Evolutionary conservation across 1,140 invertebrate species (phyloP), one percentile per base, ranked within the genome.

Genomic region (Chironomus striatipennis): DNA sequence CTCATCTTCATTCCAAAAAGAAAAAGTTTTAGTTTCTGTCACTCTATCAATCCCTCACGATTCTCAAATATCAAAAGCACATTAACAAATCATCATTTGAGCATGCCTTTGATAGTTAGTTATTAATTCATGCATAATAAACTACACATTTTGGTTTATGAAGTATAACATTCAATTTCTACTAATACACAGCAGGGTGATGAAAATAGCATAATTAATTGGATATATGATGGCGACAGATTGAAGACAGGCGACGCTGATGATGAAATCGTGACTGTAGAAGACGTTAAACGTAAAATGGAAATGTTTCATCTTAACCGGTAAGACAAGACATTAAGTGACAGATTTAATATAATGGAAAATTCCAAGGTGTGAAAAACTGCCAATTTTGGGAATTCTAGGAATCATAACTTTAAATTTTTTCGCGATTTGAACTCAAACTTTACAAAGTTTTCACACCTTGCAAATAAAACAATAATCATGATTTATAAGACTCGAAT

Each of bases 211-310:
- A 70, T 70, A 70, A 70, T 70, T 20, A 70, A 70, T 70, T 70
- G 65, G 65, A 70, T 70, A 6, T 70, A 70, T 18, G 65, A 70
- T 70, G 65, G 65, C 65, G 65, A 70, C 20, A 70, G 65, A 70
- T 70, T 70, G 65, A 70, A 70, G 84, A 78, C 77, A 80, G 75
- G 76, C 81, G 75, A 79, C 79, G 7, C 79, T 57, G 79, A 80
- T 65, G 80, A 81, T 10, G 81, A 82, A 43, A 73, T 80, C 73
- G 79, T 79, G 10, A 82, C 81, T 2, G 74, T 75, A 6, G 81
- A 82, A 8, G 78, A 82, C 70, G 81, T 82, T 24, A 81, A 81
- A 70, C 80, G 80, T 67, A 81, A 80, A 18, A 82, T 82, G 81
- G 79, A 80, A 72, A 79, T 65, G 24, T 67, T 75, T 43, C 72